These are phyloP conservation scores for Pseudomyrmex cubaensis DNA, from an alignment of 1,140 invertebrate genomes.

Conservation along the genomic window DNA sequence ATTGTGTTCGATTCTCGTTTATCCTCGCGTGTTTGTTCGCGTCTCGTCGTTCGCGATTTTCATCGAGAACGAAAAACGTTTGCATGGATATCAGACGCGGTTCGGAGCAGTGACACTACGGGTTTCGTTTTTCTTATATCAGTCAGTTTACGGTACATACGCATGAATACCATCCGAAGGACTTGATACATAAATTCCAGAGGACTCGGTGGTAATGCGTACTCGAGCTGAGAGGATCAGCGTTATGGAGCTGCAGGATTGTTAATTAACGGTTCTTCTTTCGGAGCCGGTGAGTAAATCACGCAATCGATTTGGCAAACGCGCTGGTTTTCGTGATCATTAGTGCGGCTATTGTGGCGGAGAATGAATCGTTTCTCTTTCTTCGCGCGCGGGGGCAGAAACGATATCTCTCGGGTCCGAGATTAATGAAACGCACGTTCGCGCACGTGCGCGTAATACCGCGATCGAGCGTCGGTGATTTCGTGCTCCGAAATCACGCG, in stretches of 20 bases:
- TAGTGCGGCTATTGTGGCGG: neutral
- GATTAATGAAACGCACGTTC: neutral
- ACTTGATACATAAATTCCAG: neutral
- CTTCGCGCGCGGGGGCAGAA: neutral
- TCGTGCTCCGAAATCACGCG: constrained; percentile 1
- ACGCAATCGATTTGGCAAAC: neutral
- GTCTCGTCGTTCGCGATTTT: neutral
- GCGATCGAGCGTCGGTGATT: neutral
- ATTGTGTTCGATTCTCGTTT: neutral
- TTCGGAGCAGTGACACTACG: neutral
- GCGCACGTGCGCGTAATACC: neutral
- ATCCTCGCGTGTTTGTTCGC: neutral
- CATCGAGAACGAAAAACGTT: neutral
- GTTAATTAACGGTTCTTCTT: constrained; percentile 20
- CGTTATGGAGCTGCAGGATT: constrained; percentile 38
- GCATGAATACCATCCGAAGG: neutral
- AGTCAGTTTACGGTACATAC: constrained; percentile 12
- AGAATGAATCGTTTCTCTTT: neutral
- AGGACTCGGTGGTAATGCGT: neutral
- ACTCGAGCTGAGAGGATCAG: neutral
- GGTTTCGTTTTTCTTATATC: too few relatives aligned
- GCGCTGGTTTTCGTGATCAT: neutral
- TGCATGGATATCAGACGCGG: constrained; percentile 9
- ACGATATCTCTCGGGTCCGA: neutral
- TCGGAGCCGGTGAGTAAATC: constrained; percentile 34